A percentile compares a stretch with the other conserved stretches of the same genome.
These are phyloP conservation scores for Dicycla oo DNA, from an alignment of 2,888 invertebrate species.

Conservation along the genomic window DNA sequence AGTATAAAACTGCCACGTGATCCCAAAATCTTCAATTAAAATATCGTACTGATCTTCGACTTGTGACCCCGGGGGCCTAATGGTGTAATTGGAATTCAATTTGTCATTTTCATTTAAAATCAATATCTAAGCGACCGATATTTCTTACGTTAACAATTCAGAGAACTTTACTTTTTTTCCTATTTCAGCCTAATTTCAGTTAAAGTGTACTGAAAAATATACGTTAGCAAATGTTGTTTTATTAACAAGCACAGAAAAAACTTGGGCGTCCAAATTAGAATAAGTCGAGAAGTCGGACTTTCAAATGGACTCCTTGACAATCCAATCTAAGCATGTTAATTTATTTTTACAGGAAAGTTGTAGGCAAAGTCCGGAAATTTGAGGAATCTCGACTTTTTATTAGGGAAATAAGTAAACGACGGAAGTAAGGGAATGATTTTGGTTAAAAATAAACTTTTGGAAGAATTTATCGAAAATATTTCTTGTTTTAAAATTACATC, in stretches of 20 bases:
- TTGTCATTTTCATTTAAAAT: no score
- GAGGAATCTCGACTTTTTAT: slow-evolving; percentile 24
- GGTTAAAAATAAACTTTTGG: not conserved
- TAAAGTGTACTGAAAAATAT: slow-evolving; percentile 21
- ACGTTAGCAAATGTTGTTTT: slow-evolving; percentile 46
- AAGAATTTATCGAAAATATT: not conserved
- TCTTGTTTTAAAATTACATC: not conserved
- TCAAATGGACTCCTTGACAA: slow-evolving; percentile 71
- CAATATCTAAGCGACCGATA: no score
- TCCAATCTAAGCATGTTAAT: slow-evolving; percentile 80
- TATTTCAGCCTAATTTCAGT: slow-evolving; percentile 1
- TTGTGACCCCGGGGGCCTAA: no score
- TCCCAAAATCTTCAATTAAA: no score
- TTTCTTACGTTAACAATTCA: not conserved
- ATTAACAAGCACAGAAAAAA: slow-evolving; percentile 47
- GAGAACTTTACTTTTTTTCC: not conserved
- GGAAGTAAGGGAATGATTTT: slow-evolving; percentile 22
- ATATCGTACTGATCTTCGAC: no score
- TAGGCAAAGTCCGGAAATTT: slow-evolving; percentile 34
- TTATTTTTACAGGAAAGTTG: slow-evolving; percentile 70
- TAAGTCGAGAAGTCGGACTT: slow-evolving; percentile 63
- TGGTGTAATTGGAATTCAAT: no score
- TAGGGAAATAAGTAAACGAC: slow-evolving; percentile 30
- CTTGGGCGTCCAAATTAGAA: slow-evolving; percentile 69
- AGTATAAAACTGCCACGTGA: no score